phyloP scores from a whole-genome alignment of 92 coral and sea anemone genomes.

The Bergia puertoricense region DNA sequence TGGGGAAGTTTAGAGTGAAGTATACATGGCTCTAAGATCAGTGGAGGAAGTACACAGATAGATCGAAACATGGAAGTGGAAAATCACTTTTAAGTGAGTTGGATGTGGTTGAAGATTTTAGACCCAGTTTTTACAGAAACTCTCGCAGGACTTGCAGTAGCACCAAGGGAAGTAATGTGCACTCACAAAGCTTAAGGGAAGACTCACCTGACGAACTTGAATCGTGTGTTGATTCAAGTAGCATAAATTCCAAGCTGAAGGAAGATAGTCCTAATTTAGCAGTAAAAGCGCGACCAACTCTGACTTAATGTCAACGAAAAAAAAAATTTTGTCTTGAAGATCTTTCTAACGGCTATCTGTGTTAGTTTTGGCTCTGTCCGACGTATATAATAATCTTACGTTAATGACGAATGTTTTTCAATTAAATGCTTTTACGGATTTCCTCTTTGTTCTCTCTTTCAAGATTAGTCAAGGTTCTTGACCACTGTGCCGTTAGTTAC shows the following conservation, averaged over 20 bases:
- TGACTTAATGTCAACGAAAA: neutral
- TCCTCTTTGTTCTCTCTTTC: too few species aligned
- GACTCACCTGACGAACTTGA: constrained; percentile 9
- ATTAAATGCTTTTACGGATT: too few species aligned
- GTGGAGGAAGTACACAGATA: constrained; percentile 1
- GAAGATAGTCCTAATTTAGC: neutral
- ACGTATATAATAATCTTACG: too few species aligned
- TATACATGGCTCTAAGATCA: too few species aligned
- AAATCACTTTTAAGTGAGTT: neutral
- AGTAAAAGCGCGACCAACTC: neutral
- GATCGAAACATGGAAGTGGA: constrained; percentile 9
- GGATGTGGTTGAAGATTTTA: constrained; percentile 3
- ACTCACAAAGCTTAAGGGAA: constrained; percentile 1
- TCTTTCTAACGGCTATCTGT: too few species aligned
- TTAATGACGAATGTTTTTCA: too few species aligned
- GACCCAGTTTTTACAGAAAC: constrained; percentile 25
- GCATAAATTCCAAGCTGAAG: neutral
- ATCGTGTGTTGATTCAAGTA: neutral
- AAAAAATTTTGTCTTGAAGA: too few species aligned
- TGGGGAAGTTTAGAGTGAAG: too few species aligned
- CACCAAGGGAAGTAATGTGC: neutral
- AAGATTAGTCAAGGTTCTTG: too few species aligned
- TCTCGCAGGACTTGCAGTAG: constrained; percentile 1
- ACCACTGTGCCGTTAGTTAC: too few species aligned
- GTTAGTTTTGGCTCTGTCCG: too few species aligned